Conservation (phyloP, 2,888 invertebrate species). For the Yponomeuta evonymella region DNA sequence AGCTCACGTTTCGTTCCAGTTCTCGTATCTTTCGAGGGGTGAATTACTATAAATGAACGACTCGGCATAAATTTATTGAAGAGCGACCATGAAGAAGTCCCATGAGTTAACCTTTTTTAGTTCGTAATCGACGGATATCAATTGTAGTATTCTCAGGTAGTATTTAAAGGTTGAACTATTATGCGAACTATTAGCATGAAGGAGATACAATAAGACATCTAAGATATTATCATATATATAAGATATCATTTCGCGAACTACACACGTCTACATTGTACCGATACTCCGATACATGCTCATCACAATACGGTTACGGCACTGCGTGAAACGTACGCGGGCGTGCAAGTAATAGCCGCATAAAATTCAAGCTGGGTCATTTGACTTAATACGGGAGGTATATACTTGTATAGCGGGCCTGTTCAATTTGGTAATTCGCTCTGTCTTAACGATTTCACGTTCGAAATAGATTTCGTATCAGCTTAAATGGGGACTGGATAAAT, state of each 20-base stretch:
- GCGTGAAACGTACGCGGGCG: constrained; percentile 27
- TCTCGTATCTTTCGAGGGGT: too few relatives aligned
- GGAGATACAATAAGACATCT: too few relatives aligned
- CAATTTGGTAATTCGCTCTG: constrained; percentile 36
- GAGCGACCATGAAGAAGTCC: too few relatives aligned
- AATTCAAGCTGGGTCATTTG: constrained; percentile 53
- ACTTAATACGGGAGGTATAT: constrained; percentile 45
- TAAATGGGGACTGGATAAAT: not conserved
- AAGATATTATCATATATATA: too few relatives aligned
- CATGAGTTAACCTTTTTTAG: too few relatives aligned
- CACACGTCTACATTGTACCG: not conserved
- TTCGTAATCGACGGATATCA: too few relatives aligned
- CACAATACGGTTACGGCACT: constrained; percentile 1
- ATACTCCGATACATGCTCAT: not conserved
- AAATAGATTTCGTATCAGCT: not conserved
- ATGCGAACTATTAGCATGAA: too few relatives aligned
- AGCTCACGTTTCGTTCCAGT: too few relatives aligned
- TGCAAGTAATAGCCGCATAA: constrained; percentile 51
- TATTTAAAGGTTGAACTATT: too few relatives aligned
- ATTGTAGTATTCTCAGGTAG: too few relatives aligned
- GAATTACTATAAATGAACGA: too few relatives aligned
- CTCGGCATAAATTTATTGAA: too few relatives aligned
- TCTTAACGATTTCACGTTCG: not conserved
- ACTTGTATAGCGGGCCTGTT: constrained; percentile 21
- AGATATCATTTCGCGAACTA: constrained; percentile 13